Base-by-base conservation (phyloP, 1,140 invertebrate genomes). In the Drosophila arawakana region DNA sequence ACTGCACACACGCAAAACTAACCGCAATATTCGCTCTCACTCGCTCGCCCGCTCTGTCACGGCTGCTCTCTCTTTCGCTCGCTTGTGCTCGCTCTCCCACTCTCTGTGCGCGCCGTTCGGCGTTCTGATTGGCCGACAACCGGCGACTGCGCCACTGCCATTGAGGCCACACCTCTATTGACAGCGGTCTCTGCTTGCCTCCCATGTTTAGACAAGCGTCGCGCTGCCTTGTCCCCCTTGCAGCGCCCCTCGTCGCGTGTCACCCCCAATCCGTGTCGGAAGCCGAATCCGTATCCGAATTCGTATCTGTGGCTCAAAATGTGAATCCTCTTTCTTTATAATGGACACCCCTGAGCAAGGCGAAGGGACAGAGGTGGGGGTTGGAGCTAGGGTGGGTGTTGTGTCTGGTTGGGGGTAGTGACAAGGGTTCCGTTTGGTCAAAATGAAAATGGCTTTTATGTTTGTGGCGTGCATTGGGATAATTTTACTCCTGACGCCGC, bases 381-480 rank as follows among this genome's bases (percentile, higher is more conserved):
- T 21, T 21, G 18, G 18, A 21, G 18, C 18, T 21, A 21, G 18
- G 18, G 18, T 21, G 18, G 18, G 18, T 21, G 18, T 21, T 25
- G 13, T 35, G 57, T 41, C 21, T 43, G 15, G 34, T 63, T 73
- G 76, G 63, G 49, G 41, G 6, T 52, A 30, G 25, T 25, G 25
- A 37, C 35, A 57, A 41, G 43, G 43, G 49, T 66, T 66, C 61
- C 62, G 35, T 57, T 66, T 63, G 66, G 71, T 67, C 68, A 67
- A 86, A 86, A 86, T 86, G 80, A 86, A 86, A 86, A 86, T 86
- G 83, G 83, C 77, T 86, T 86, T 86, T 86, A 89, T 88, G 83
- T 68, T 60, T 67, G 70, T 88, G 76, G 83, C 83, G 83, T 86
- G 83, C 84, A 67, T 63, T 80, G 84, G 69, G 84, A 85, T 80